A percentile compares a stretch with the other conserved stretches of the same genome.
Conservation (phyloP, 1,140 invertebrate species). For the Cardiocondyla obscurior region DNA sequence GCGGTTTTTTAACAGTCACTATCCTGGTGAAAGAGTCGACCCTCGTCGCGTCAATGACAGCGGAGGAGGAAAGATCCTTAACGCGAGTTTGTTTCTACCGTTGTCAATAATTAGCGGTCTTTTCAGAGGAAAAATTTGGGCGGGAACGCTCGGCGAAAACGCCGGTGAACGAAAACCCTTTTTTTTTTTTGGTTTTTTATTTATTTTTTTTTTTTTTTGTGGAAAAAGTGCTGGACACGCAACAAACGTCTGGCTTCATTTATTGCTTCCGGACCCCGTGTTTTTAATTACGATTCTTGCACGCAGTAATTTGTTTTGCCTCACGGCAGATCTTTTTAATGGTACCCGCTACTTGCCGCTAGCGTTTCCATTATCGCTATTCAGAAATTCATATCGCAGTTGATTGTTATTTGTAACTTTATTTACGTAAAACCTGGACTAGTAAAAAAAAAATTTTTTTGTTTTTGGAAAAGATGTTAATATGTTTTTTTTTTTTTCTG, state of each 20-base stretch:
- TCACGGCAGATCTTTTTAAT: conserved; percentile 32
- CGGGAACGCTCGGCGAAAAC: neutral
- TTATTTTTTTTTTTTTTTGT: no score
- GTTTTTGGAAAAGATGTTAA: neutral
- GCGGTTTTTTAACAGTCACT: conserved; percentile 21
- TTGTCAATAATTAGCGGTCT: conserved; percentile 62
- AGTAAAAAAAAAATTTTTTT: neutral
- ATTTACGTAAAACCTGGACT: neutral
- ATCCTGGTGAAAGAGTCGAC: conserved; percentile 33
- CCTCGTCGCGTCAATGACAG: neutral
- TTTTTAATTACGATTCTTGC: conserved; percentile 54
- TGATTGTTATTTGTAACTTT: conserved; percentile 7
- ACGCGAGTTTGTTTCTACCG: conserved; percentile 16
- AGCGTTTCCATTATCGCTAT: conserved; percentile 22
- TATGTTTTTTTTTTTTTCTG: neutral
- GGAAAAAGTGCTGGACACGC: conserved; percentile 11
- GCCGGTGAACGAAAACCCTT: conserved; percentile 1
- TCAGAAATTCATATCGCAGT: neutral
- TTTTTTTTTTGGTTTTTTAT: no score
- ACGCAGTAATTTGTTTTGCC: conserved; percentile 44
- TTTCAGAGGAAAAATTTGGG: neutral
- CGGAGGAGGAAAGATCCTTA: neutral
- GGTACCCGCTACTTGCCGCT: neutral
- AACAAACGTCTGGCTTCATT: conserved; percentile 27
- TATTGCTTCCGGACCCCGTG: conserved; percentile 23